Percentiles rank a stretch among this genome's conserved stretches.
phyloP scores from a whole-genome alignment of 2,797 vertebrate species.

The Tamandua tetradactyla region DNA sequence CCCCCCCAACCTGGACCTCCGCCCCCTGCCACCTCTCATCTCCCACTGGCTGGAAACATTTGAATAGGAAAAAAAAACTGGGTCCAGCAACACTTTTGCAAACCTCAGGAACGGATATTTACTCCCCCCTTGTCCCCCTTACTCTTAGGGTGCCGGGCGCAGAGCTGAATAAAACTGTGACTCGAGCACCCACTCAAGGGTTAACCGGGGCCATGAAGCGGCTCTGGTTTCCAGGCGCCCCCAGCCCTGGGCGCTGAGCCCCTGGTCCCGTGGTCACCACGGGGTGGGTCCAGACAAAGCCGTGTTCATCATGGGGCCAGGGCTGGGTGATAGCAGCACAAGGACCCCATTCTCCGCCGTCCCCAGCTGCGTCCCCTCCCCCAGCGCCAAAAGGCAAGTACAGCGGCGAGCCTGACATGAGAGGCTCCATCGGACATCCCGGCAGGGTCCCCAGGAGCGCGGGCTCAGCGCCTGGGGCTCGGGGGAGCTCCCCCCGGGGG shows the following conservation, averaged over 20 bases:
- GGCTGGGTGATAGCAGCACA: slow-evolving; percentile 58
- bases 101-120: background rate
- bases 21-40: rapidly evolving
- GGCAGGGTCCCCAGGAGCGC: background rate
- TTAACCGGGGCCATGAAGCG: slow-evolving; percentile 58
- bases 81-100: background rate
- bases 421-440: slow-evolving; percentile 54
- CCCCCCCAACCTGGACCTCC: background rate
- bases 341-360: slow-evolving; percentile 74
- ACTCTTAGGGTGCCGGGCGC: background rate
- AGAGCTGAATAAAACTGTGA: background rate
- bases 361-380: slow-evolving; percentile 76
- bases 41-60: background rate
- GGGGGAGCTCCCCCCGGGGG: slow-evolving; percentile 30
- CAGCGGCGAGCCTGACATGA: slow-evolving; percentile 49
- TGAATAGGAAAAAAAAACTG: background rate
- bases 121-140: too few relatives aligned
- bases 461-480: slow-evolving; percentile 52
- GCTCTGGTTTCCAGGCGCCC: background rate
- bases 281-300: too few relatives aligned
- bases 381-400: background rate
- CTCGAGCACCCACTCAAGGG: slow-evolving; percentile 8
- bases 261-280: slow-evolving; percentile 62
- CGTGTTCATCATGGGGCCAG: too few relatives aligned
- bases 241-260: slow-evolving; percentile 17